Evolutionary conservation across 2,113 vertebrate genomes (phyloP).

Genomic region (Trematocara zebra): DNA sequence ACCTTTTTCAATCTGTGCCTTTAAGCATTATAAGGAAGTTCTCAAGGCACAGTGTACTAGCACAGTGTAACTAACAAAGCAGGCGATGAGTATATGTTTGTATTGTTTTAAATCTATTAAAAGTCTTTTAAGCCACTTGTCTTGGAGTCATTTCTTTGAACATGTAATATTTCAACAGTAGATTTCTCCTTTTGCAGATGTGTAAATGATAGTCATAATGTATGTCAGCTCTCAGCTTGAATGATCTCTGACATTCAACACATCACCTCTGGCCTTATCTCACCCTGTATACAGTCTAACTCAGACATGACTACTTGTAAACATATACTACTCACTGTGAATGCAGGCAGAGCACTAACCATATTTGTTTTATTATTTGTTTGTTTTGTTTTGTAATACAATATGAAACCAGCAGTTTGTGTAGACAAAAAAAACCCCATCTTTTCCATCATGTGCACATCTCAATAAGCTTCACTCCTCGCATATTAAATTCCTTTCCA

Average conservation of each 20-base stretch:
- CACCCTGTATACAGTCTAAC: not conserved
- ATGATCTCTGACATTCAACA: not conserved
- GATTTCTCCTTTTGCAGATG: not conserved
- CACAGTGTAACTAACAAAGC: not conserved
- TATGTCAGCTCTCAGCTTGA: not conserved
- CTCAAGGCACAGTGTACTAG: not conserved
- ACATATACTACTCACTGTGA: not conserved
- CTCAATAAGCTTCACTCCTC: not conserved
- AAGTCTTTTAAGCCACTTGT: not conserved
- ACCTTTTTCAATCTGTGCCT: not conserved
- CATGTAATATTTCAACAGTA: not conserved
- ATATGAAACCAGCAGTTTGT: not conserved
- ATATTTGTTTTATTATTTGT: not conserved
- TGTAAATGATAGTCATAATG: not conserved
- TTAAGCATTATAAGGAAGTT: not conserved
- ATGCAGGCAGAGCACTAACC: not conserved
- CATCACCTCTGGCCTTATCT: not conserved
- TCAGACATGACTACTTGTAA: not conserved
- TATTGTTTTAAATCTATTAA: not conserved
- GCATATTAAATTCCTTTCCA: not conserved
- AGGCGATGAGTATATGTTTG: not conserved
- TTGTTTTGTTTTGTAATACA: not conserved
- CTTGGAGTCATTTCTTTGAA: not conserved
- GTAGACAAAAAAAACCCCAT: fast-evolving
- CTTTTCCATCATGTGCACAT: not conserved